A percentile compares a stretch with the other conserved stretches of the same genome.
Conservation (phyloP, 2,113 vertebrate genomes). For the Coptodon rendalli region DNA sequence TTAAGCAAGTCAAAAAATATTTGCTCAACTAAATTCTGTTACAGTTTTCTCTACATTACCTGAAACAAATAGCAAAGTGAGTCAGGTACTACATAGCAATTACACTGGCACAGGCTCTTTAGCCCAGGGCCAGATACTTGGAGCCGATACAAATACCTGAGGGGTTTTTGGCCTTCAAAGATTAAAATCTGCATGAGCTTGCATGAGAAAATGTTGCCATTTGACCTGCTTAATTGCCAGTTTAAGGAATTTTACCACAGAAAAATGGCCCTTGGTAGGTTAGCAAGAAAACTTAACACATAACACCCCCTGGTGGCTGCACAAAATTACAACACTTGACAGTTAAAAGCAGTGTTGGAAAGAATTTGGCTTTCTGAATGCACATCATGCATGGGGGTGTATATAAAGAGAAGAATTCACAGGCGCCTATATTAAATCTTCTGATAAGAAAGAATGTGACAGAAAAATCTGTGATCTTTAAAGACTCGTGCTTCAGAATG, state of each 20-base stretch:
- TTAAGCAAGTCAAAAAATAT: background rate
- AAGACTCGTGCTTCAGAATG: background rate
- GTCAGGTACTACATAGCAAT: background rate
- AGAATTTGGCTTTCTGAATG: background rate
- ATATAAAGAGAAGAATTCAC: background rate
- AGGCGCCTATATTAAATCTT: background rate
- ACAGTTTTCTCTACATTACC: background rate
- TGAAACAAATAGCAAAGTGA: background rate
- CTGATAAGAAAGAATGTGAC: background rate
- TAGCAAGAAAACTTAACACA: background rate
- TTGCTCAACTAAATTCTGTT: background rate
- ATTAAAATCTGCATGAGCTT: conserved; percentile 23
- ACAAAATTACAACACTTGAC: background rate
- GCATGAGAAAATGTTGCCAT: background rate
- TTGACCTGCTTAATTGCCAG: conserved; percentile 1
- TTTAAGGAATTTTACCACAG: conserved; percentile 1
- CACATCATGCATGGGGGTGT: background rate
- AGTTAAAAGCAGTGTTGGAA: background rate
- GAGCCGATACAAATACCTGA: conserved; percentile 24
- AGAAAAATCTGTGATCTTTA: background rate
- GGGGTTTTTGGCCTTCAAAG: conserved; percentile 7
- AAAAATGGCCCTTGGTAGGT: background rate
- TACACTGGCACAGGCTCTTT: background rate
- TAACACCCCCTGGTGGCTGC: conserved; percentile 56
- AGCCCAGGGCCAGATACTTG: background rate